Evolutionary conservation across 2,113 vertebrate genomes (phyloP), one percentile per base, ranked within the genome.

Genomic region (Pseudois nayaur): DNA sequence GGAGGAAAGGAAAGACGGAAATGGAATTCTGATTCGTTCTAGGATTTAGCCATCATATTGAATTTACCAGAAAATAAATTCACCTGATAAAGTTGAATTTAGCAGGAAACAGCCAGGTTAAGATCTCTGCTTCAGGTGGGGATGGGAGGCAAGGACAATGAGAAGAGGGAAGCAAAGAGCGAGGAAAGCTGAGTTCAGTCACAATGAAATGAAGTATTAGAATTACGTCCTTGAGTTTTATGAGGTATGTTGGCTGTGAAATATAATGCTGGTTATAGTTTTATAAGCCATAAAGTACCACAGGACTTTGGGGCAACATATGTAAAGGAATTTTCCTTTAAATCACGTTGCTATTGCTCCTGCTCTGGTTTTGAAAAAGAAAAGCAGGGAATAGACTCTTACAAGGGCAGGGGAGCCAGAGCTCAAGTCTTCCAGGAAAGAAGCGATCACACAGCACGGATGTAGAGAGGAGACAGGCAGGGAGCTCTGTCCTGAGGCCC

Each of bases 321-420:
- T 23, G 29, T 33, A 64, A 95, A 76, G 33, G 16, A 79, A 31
- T 87, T 71, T 92, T 95, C 29, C 90, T 97, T 94, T 87, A 95
- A 89, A 48, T 79, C 13, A 31, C 11, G 57, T 50, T 27, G 5
- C 64, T 67, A 12, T 25, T 50, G 67, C 60, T 89, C 52, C 55
- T 74, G 25, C n/a, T 79, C 33, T 84, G 57, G 45, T 17, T 93
- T 82, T 91, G 71, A 64, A 64, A 94, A 57, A 76, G 33, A 78
- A 93, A 84, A 36, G 6, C 76, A 79, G 94, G 25, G 87, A 82
- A 45, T 71, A 62, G 64, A 64, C 17, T 55, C 15, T 4, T 23
- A 16, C 33, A 3, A 64, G 7, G 33, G 10, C n/a, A 27, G 4
- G 40, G 43, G n/a, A 71, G 55, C 29, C 54, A 60, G n/a, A 48